Base-by-base conservation (phyloP, 2,113 vertebrate genomes). In the Hystrix brachyura region DNA sequence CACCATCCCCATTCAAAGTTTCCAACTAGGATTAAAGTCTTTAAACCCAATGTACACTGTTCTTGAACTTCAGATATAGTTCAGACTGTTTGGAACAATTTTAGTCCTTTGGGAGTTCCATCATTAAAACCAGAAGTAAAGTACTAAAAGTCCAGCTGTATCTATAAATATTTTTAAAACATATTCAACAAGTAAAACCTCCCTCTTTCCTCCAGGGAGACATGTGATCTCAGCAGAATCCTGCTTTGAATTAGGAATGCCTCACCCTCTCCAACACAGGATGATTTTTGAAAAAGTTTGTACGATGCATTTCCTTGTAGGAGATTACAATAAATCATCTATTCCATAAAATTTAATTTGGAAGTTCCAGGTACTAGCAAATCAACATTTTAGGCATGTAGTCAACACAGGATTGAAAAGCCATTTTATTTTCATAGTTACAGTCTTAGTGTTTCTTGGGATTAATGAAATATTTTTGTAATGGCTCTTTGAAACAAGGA, bases 211-310 rank as follows among this genome's bases (percentile, higher is more conserved):
- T 97, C 94, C 27, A 78, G 0, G 3, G 94, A 96, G 92, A 94
- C 59, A 87, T 79, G 53, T 82, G 91, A 94, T 96, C 93, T 93
- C 59, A 62, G 89, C 53, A 48, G 76, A 81, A 76, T 96, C 46
- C 96, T 98, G 97, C 94, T 96, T 95, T 97, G 84, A 95, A 98
- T 98, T 98, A 98, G 92, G 69, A 93, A 95, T 96, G 95, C 85
- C 93, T 65, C 72, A 71, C 72, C 38, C 17, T 80, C 46, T 62
- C 65, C 27, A 57, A 90, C n/a, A 89, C 3, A 91, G 53, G 79
- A 93, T 84, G 51, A 83, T 79, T 96, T 96, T 81, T 83, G 38
- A 27, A 60, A 95, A 90, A 96, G 43, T 94, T 89, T 97, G 96
- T 85, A 94, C 96, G 84, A 96, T 9, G 82, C 93, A 95, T 92